phyloP scores from a whole-genome alignment of 2,888 invertebrate genomes.

The Mythimna impura region DNA sequence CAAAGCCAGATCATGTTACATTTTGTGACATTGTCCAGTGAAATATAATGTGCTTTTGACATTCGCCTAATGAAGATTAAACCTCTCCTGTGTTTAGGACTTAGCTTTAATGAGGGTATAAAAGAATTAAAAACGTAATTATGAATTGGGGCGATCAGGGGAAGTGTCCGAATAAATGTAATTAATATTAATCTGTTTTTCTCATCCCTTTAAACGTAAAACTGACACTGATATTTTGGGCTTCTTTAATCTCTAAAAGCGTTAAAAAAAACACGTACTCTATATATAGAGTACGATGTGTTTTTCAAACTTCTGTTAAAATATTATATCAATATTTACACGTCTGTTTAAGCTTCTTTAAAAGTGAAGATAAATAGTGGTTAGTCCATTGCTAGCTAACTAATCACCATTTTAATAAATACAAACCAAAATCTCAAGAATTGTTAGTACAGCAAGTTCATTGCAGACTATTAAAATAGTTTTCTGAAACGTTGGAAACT shows the following conservation, averaged over 20 bases:
- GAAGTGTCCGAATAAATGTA: conserved; percentile 55
- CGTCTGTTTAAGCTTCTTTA: not conserved
- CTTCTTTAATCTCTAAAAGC: not conserved
- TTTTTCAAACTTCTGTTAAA: not conserved
- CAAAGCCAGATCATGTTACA: conserved; percentile 30
- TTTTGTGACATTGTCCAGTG: conserved; percentile 46
- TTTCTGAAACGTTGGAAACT: conserved; percentile 16
- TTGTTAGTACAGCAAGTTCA: not conserved
- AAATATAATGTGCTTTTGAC: conserved; percentile 47
- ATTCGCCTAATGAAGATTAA: conserved; percentile 53
- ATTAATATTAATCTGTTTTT: conserved; percentile 60
- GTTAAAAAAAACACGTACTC: not conserved
- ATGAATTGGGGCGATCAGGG: conserved; percentile 54
- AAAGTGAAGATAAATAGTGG: not conserved
- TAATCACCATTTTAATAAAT: not conserved
- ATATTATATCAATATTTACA: not conserved
- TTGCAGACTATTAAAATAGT: conserved; percentile 27
- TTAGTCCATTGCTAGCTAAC: too few species aligned
- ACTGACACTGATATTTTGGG: conserved; percentile 42
- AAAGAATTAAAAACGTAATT: conserved; percentile 52
- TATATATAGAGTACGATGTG: too few species aligned
- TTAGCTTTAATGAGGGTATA: conserved; percentile 62
- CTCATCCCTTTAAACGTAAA: conserved; percentile 33
- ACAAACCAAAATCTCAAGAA: not conserved
- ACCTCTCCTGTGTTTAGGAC: conserved; percentile 48